phyloP scores from a whole-genome alignment of 37 sponge, comb jelly and placozoan species.

The Eunapius fragilis region DNA sequence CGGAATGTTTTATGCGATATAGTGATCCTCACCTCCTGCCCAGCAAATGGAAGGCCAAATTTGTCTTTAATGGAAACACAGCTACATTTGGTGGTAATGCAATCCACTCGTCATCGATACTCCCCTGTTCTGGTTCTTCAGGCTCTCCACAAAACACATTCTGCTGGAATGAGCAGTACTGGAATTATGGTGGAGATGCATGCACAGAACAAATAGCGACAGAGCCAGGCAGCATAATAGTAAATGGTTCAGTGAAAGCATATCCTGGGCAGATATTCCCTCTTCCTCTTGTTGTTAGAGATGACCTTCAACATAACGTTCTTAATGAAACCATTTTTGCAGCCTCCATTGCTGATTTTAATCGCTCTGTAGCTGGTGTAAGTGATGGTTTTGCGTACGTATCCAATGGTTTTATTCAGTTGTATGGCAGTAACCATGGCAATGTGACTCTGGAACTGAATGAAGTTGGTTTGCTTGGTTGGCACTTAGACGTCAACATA shows the following conservation, averaged over 20 bases:
- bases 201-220: not conserved
- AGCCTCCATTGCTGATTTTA: not conserved
- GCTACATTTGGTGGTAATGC: not conserved
- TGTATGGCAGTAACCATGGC: not conserved
- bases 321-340: not conserved
- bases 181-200: not conserved
- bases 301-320: not conserved
- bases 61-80: not conserved
- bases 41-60: not conserved
- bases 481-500: not conserved
- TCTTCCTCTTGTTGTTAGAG: not conserved
- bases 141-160: not conserved
- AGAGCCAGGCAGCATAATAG: not conserved
- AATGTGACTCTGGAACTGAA: not conserved
- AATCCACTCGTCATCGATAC: not conserved
- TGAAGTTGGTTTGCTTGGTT: not conserved
- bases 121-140: not conserved
- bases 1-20: not conserved
- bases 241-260: not conserved
- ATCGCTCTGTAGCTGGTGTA: not conserved
- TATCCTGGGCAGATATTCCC: not conserved
- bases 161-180: not conserved
- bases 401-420: not conserved
- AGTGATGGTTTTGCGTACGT: not conserved
- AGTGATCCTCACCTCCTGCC: not conserved